Base-by-base conservation (phyloP, 2,113 vertebrate species). In the Pampusana beccarii region DNA sequence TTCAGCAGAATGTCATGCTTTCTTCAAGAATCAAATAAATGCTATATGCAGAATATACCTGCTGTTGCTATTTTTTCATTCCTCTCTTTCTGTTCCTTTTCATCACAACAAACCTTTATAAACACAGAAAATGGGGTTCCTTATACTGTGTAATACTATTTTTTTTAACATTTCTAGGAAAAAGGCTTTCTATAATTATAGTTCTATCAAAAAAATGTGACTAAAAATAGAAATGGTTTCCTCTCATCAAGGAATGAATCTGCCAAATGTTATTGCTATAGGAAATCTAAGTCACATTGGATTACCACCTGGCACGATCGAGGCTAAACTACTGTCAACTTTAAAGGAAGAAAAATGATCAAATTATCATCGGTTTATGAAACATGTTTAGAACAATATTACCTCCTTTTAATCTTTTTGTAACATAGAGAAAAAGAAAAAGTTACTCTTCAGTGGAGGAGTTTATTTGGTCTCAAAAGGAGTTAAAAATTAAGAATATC, bases 221-320 rank as follows among this genome's bases (percentile, higher is more conserved):
- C 81, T 97, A 95, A 97, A 97, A 94, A 82, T 82, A 93, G 80
- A 96, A 97, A 95, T 96, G 79, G 73, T 97, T 96, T 92, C 73
- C 88, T 97, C 89, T 97, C 94, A 97, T 96, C 88, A 97, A 96
- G 64, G 92, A 97, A 77, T 89, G 94, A 96, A 97, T 97, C 97
- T 98, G 95, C 88, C 96, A 98, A 97, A 97, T 96, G 85, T 84
- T 97, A 97, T 94, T 98, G 91, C 95, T 97, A 96, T 92, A 96
- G 95, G 90, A 98, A 98, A 97, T 95, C 79, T 91, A 97, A 98
- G 91, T 97, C 94, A 97, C 80, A 73, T 95, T 95, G 88, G 96
- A 97, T 97, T 97, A 97, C 94, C 94, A 97, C 94, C 95, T 98
- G 95, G 83, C 87, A 95, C 65, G 95, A 95, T 94, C 86, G 96